These are phyloP conservation scores for Stigmatopora nigra DNA, from an alignment of 2,113 vertebrate genomes.

Conservation along the genomic window DNA sequence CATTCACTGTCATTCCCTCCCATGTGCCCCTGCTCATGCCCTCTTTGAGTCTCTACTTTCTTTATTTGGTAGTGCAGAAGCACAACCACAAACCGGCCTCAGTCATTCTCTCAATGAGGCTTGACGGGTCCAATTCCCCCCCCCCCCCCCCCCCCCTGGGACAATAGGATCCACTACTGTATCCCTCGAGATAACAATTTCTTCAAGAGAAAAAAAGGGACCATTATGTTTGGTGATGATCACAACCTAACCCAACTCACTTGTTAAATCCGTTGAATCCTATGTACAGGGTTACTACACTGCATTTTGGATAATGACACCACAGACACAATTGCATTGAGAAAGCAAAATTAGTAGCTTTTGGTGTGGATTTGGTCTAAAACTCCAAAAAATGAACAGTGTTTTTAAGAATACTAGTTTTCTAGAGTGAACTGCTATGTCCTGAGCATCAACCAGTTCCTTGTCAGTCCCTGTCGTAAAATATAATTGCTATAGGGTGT, in stretches of 20 bases:
- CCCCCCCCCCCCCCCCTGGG: conserved; percentile 62
- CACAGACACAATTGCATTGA: too few relatives aligned
- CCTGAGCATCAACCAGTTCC: too few relatives aligned
- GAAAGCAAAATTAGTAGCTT: too few relatives aligned
- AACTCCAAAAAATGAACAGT: too few relatives aligned
- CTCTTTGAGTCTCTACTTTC: conserved; percentile 49
- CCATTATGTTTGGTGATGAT: conserved; percentile 50
- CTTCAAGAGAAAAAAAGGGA: conserved; percentile 37
- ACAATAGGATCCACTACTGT: conserved; percentile 55
- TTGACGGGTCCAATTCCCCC: conserved; percentile 63
- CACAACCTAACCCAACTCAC: conserved; percentile 32
- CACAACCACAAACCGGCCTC: conserved; percentile 65
- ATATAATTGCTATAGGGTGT: too few relatives aligned
- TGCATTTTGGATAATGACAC: too few relatives aligned
- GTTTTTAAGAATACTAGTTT: too few relatives aligned
- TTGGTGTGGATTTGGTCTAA: too few relatives aligned
- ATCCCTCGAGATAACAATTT: conserved; percentile 55
- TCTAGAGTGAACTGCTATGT: too few relatives aligned
- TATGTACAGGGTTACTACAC: too few relatives aligned
- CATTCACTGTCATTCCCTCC: conserved; percentile 20
- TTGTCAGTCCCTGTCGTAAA: too few relatives aligned
- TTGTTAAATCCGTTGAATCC: conserved; percentile 6
- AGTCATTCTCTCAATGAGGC: conserved; percentile 63
- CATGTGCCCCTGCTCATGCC: conserved; percentile 5
- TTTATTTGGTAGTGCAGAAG: conserved; percentile 61